Conservation (phyloP, 1,140 invertebrate species). For the Drosophila trapezifrons region DNA sequence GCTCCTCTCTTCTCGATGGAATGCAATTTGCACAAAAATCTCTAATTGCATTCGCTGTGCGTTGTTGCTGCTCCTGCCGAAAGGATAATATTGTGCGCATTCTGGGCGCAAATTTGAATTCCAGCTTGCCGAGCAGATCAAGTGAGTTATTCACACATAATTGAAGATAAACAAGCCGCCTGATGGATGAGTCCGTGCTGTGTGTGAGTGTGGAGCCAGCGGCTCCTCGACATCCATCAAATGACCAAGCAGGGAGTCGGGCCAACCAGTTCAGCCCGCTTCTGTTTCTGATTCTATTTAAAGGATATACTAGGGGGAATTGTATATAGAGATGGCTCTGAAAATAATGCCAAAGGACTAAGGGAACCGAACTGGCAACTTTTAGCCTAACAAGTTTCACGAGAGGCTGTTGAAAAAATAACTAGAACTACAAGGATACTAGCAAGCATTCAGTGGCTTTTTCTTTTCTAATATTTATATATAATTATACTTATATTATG, state of each 20-base stretch:
- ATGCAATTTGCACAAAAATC: constrained; percentile 45
- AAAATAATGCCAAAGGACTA: too few relatives aligned
- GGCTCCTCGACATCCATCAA: constrained; percentile 11
- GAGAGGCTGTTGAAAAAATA: too few relatives aligned
- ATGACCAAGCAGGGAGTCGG: neutral
- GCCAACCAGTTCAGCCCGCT: neutral
- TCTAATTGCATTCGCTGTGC: constrained; percentile 34
- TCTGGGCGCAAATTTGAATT: constrained; percentile 18
- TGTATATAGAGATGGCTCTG: too few relatives aligned
- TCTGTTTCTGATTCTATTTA: too few relatives aligned
- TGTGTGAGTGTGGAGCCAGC: too few relatives aligned
- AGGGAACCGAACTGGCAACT: too few relatives aligned
- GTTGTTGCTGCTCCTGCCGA: neutral
- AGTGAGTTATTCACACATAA: constrained; percentile 22
- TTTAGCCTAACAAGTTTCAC: too few relatives aligned
- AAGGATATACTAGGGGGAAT: too few relatives aligned
- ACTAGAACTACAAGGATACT: too few relatives aligned
- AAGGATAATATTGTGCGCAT: constrained; percentile 18
- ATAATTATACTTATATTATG: too few relatives aligned
- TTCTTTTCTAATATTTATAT: too few relatives aligned
- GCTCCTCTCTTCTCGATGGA: constrained; percentile 8
- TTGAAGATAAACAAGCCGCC: constrained; percentile 25
- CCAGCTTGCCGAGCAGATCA: constrained; percentile 9
- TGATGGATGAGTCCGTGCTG: constrained; percentile 7
- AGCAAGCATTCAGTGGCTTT: too few relatives aligned